A percentile compares a stretch with the other conserved stretches of the same genome.
Conservation (phyloP, 64 coral and sea anemone species). For the Anthopleura sola region DNA sequence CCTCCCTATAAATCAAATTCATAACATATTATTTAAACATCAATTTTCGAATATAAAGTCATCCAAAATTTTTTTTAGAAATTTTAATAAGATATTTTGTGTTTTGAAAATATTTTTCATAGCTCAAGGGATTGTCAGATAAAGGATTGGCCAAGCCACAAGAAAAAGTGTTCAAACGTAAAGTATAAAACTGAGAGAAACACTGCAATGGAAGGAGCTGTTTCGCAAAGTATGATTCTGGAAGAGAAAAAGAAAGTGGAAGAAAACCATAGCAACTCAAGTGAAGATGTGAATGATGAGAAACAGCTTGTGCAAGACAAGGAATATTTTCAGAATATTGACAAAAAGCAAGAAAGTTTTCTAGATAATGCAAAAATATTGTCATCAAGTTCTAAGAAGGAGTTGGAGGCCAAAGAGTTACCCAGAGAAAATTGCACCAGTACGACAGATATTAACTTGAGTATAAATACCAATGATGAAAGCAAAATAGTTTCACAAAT, state of each 20-base stretch:
- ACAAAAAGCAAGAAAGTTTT: not conserved
- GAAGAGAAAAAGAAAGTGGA: not conserved
- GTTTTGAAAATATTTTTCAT: not conserved
- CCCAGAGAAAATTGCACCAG: not conserved
- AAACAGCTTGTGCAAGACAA: not conserved
- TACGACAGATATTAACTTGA: not conserved
- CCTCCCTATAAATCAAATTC: no score
- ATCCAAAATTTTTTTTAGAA: no score
- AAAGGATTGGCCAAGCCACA: slow-evolving; percentile 73
- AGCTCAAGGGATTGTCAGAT: slow-evolving; percentile 82
- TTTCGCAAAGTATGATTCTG: not conserved
- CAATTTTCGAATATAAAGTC: no score
- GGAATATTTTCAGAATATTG: not conserved
- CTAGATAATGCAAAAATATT: not conserved
- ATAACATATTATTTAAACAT: no score
- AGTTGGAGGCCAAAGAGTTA: not conserved
- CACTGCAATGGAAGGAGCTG: not conserved
- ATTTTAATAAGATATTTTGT: no score
- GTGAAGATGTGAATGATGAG: not conserved
- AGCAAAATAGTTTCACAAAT: not conserved
- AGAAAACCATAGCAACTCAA: not conserved
- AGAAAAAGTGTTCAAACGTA: slow-evolving; percentile 34
- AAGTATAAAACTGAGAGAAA: not conserved
- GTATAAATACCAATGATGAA: not conserved
- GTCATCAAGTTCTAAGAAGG: not conserved